Base-by-base conservation (phyloP, 2,888 invertebrate species). In the Drosophila planitibia region DNA sequence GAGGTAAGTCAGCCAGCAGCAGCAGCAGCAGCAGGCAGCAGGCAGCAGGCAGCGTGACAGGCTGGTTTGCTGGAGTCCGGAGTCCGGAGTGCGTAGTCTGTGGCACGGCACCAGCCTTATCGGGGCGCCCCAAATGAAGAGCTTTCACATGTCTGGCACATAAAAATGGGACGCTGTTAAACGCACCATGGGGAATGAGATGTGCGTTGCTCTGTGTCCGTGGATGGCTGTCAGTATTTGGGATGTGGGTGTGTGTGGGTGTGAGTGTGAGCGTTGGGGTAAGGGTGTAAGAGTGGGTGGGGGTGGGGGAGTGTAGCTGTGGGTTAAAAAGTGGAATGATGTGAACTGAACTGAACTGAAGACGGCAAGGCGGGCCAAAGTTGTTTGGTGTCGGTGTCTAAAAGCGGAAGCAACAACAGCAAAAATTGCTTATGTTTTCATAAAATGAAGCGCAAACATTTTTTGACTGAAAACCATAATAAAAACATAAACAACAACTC, bases 371-470 rank as follows among this genome's bases (percentile, higher is more conserved):
- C 74, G 89, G 72, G 70, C 73, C 57, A 87, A 76, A 77, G 82
- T 81, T 91, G 69, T 75, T 69, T 74, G 90, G 85, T 91, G 91
- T 86, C 88, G 85, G 75, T 91, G 73, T 87, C 91, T 84, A 78
- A 89, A 74, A 66, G 73, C 70, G 64, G 63, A 75, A 67, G 57
- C 72, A 64, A 28, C 37, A 75, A 49, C 67, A 69, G 47, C 67
- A 68, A 76, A 82, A 86, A 91, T 89, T 91, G 85, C 91, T 86
- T 86, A 86, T 86, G 85, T 86, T 86, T 86, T 86, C 90, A 91
- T 86, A 86, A 86, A 86, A 85, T 89, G 85, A 86, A 86, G 91
- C 80, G 90, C 90, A 89, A 91, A 86, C 88, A 91, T 91, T 91
- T 85, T 89, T 91, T 66, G 76, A 87, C 90, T 84, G 76, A 87